Conservation (phyloP, 2,888 invertebrate genomes). For the Sminthurides aquaticus region DNA sequence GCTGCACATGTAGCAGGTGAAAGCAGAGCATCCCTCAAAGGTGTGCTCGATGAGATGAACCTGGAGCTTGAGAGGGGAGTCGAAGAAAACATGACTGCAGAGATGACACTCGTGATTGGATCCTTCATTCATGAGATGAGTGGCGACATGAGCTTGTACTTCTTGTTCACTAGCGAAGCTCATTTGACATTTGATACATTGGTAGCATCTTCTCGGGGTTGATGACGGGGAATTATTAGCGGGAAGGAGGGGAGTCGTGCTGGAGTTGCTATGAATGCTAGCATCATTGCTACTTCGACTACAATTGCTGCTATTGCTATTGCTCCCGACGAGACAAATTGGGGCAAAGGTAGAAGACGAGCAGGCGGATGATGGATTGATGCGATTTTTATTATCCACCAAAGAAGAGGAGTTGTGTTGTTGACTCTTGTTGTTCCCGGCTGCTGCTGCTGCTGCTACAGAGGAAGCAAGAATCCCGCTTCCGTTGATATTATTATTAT, state of each 20-base stretch:
- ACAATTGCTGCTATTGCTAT: background rate
- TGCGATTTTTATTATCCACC: background rate
- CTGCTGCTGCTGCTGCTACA: too few species aligned
- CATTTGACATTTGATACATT: constrained; percentile 61
- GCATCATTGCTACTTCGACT: background rate
- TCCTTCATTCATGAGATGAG: constrained; percentile 53
- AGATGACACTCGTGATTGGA: constrained; percentile 65
- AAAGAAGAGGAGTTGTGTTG: background rate
- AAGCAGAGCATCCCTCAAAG: constrained; percentile 74
- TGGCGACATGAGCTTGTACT: constrained; percentile 56
- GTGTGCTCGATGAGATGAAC: constrained; percentile 87
- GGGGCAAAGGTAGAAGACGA: background rate
- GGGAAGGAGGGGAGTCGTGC: background rate
- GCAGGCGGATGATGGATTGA: background rate
- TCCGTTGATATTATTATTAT: background rate
- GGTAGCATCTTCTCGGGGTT: constrained; percentile 50
- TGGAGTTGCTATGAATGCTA: background rate
- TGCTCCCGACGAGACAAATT: background rate
- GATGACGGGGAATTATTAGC: background rate
- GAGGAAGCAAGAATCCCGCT: too few species aligned
- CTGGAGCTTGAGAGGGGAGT: constrained; percentile 73
- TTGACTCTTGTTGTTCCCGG: background rate
- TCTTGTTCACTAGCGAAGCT: constrained; percentile 58
- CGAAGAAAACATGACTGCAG: constrained; percentile 63
- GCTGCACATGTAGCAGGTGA: constrained; percentile 81